Conservation (phyloP, 2,888 invertebrate genomes). For the Melinaea menophilus region DNA sequence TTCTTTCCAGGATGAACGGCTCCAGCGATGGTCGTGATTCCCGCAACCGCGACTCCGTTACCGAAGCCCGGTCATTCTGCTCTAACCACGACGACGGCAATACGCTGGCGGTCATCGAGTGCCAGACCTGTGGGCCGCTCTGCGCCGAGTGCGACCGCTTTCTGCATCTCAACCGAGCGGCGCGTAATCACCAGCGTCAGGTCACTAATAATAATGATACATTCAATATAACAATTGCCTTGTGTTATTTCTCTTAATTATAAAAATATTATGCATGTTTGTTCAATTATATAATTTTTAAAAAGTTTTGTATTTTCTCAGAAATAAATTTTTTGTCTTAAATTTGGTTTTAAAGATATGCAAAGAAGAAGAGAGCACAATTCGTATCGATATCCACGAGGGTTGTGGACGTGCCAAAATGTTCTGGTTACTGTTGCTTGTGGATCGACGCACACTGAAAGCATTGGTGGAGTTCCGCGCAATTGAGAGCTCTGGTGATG, state of each 20-base stretch:
- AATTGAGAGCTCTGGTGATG: slow-evolving; percentile 60
- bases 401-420: slow-evolving; percentile 96
- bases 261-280: not conserved
- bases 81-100: slow-evolving; percentile 97
- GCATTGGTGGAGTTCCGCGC: slow-evolving; percentile 93
- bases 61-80: slow-evolving; percentile 86
- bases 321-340: no score
- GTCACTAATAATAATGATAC: slow-evolving; percentile 46
- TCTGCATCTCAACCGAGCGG: slow-evolving; percentile 93
- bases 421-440: slow-evolving; percentile 95
- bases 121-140: slow-evolving; percentile 92
- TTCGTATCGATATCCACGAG: slow-evolving; percentile 97
- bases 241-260: not conserved
- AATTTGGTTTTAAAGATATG: slow-evolving; percentile 80
- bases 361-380: slow-evolving; percentile 97
- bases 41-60: slow-evolving; percentile 41
- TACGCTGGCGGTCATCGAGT: slow-evolving; percentile 95
- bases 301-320: no score
- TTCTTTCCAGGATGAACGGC: slow-evolving; percentile 41
- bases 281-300: no score
- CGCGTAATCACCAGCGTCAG: slow-evolving; percentile 90
- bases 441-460: slow-evolving; percentile 95
- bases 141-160: slow-evolving; percentile 98
- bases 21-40: slow-evolving; percentile 45
- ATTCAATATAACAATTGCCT: not conserved